Base-by-base conservation (phyloP, 2,888 invertebrate genomes). In the Ceratothoa steindachneri region DNA sequence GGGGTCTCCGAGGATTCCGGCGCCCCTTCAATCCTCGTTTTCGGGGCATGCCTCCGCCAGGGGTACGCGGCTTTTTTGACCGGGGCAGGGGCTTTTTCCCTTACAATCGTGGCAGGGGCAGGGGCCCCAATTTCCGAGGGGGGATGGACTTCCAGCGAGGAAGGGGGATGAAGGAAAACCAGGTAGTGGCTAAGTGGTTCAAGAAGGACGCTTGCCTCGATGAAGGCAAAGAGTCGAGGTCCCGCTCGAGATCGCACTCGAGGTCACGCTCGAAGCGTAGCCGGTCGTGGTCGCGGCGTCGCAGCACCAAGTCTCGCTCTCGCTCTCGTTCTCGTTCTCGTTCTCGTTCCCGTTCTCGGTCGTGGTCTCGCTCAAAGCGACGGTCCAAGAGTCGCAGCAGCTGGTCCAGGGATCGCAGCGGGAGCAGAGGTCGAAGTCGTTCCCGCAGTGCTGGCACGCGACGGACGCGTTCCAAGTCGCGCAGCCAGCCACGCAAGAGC, bases 1-100 rank as follows among this genome's bases (percentile, higher is more conserved):
- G 73, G 53, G 73, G 75, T 24, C 67, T 71, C n/a, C 73, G 72
- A 22, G 60, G 78, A 53, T 73, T 30, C 70, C 71, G 12, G 28
- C 28, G 41, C 27, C 66, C 22, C 12, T 68, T 30, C 22, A 30
- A 68, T 31, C 30, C 29, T 7, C 7, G 68, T 9, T 27, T 27
- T 29, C 22, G 71, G 2, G 71, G 71, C 2, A 27, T 31, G n/a
- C 65, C 65, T n/a, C 52, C 29, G 19, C n/a, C n/a, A n/a, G 12
- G 7, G 41, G 22, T n/a, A 0, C 67, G 67, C 41, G 78, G 71
- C 27, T 69, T 29, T 64, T 70, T 28, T 1, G 78, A 72, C 24
- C 41, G 75, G 22, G 73, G 69, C 67, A 52, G 75, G 53, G 75
- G 66, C 1, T 71, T 60, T 19, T 41, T 73, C 64, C 69, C 67